Percentiles rank a stretch among this genome's conserved stretches.
Evolutionary conservation across 2,888 invertebrate species (phyloP).

Genomic region (Amorpha juglandis): DNA sequence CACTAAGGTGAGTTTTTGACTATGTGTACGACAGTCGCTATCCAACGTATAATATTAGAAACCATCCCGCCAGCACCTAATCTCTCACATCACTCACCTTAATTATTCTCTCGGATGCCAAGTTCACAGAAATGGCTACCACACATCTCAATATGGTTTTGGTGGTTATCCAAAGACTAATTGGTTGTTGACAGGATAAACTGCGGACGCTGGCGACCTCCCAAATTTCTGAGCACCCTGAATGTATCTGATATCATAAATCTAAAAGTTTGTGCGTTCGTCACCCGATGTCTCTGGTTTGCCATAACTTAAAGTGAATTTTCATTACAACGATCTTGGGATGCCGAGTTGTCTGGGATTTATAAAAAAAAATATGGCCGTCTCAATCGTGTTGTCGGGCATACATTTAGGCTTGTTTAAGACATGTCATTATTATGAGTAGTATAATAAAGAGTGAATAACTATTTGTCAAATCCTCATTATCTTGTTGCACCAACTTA

Average conservation of each 20-base stretch:
- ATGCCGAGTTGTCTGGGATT: not conserved
- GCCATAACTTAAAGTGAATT: slow-evolving; percentile 19
- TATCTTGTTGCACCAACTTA: too few species aligned
- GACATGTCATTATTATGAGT: too few species aligned
- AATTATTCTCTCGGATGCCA: too few species aligned
- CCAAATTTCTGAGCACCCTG: slow-evolving; percentile 8
- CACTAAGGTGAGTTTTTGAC: too few species aligned
- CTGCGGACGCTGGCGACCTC: slow-evolving; percentile 3
- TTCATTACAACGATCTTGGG: not conserved
- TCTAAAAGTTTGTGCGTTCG: slow-evolving; percentile 10
- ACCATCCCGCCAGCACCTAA: too few species aligned
- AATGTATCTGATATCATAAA: slow-evolving; percentile 1
- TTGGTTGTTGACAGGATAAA: slow-evolving; percentile 13
- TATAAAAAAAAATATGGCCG: not conserved
- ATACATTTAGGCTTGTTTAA: too few species aligned
- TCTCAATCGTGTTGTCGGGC: not conserved
- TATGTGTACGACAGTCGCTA: too few species aligned
- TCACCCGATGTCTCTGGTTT: not conserved
- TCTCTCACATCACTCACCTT: too few species aligned
- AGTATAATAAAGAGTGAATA: too few species aligned
- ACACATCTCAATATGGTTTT: slow-evolving; percentile 7
- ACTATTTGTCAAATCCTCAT: too few species aligned
- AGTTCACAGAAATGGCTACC: not conserved
- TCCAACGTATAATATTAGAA: too few species aligned
- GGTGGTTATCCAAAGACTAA: slow-evolving; percentile 15